Base-by-base conservation (phyloP, 1,140 invertebrate species). In the Condylostylus longicornis region DNA sequence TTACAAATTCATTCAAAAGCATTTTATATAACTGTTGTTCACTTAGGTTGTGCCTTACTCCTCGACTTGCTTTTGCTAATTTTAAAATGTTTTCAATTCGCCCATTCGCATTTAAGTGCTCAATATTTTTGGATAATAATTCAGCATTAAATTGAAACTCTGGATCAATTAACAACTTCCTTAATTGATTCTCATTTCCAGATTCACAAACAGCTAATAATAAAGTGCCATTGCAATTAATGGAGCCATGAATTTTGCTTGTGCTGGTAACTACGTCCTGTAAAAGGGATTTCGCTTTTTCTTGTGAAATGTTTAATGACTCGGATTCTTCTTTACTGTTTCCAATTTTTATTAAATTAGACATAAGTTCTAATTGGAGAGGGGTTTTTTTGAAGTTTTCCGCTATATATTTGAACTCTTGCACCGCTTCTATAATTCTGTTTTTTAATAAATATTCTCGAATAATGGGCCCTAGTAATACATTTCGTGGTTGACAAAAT, bases 301-400 rank as follows among this genome's bases (percentile, higher is more conserved):
- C 40, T 2, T 36, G 41, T 0, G 37, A 43, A 3, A 42, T 31
- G 2, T 35, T 37, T 21, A 47, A 27, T 10, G 48, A 41, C 18
- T 42, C 22, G 7, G 25, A 10, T n/a, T 38, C 47, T 12, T 54
- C 39, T n/a, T n/a, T n/a, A 2, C 42, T 43, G 38, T 60, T 54
- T 22, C 52, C 42, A 2, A 52, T 25, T 34, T 61, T 46, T 14
- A 68, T 44, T 17, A 71, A 42, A 34, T 45, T 35, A 17, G 42
- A 48, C 7, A 71, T 43, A 4, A 72, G 18, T 49, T 70, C 67
- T n/a, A 65, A 54, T 43, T 62, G 60, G 15, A 68, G 42, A 2
- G 70, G 69, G 0, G 59, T 61, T 25, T 55, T 54, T 19, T 56
- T 57, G 40, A 66, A 58, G 2, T 53, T 43, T 13, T 44, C 31